These are phyloP conservation scores for Pterophyllum scalare DNA, from an alignment of 2,113 vertebrate species.

Conservation along the genomic window DNA sequence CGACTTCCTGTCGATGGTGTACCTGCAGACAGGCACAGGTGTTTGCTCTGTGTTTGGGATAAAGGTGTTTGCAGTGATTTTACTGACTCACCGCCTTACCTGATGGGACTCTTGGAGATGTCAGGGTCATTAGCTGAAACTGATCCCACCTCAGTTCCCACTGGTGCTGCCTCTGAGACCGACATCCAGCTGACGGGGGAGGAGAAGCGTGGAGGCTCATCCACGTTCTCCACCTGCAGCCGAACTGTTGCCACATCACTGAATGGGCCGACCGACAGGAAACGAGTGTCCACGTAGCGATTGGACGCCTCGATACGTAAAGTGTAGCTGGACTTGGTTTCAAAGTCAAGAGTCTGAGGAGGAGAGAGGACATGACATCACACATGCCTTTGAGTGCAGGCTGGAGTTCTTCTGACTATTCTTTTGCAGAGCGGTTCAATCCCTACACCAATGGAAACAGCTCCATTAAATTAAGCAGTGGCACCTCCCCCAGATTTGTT, in stretches of 20 bases:
- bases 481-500: no score
- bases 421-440: no score
- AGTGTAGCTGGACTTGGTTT: slow-evolving; percentile 42
- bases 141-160: slow-evolving; percentile 43
- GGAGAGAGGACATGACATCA: neutral
- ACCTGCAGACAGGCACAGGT: slow-evolving; percentile 21
- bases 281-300: slow-evolving; percentile 29
- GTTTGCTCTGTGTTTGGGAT: neutral
- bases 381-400: neutral
- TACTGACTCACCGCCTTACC: neutral
- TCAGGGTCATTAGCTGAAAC: slow-evolving; percentile 50
- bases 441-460: no score
- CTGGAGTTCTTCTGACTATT: neutral
- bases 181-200: neutral
- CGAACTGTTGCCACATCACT: slow-evolving; percentile 21
- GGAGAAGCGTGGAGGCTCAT: slow-evolving; percentile 42
- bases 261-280: slow-evolving; percentile 18
- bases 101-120: slow-evolving; percentile 28
- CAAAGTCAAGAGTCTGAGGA: slow-evolving; percentile 49
- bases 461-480: no score
- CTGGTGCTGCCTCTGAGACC: slow-evolving; percentile 38
- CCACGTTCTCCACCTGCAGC: slow-evolving; percentile 40
- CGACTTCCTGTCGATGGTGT: slow-evolving; percentile 34
- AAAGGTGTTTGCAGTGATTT: neutral
- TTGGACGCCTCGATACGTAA: slow-evolving; percentile 40